Base-by-base conservation (phyloP, 2,113 vertebrate species). In the Cynocephalus volans region DNA sequence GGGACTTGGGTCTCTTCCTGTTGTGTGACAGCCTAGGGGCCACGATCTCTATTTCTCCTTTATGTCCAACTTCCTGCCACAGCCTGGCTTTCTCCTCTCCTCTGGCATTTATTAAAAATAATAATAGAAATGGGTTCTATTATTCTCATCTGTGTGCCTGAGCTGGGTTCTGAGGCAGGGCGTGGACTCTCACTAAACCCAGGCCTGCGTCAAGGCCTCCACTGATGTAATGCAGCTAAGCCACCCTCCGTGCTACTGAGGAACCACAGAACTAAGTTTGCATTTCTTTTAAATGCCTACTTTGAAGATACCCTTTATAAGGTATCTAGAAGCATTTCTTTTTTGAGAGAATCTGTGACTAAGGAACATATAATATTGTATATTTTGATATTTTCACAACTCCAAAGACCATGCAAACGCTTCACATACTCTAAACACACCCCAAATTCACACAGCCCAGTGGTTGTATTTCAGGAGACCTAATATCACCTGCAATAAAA, bases 281-380 rank as follows among this genome's bases (percentile, higher is more conserved):
- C 17, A 69, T 52, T 50, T 62, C 79, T 82, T 56, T 9, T 33
- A 60, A 62, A 52, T 95, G 48, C 36, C 94, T 73, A 48, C 45
- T 93, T 96, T 88, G 80, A 80, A 97, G 58, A 70, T 17, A 67
- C 15, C 19, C 52, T 87, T 93, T 89, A n/a, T 72, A 84, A 67
- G 33, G 52, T 26, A 65, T 90, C 75, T 72, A 88, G 84, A 82
- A 72, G 28, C 33, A 77, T 67, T 80, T 58, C 50, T 85, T 92
- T 87, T 69, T 67, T 83, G 79, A 88, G 60, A 96, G 36, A 84
- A 19, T 48, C 56, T 73, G 15, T 96, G 67, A 85, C 85, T 88
- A 77, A 73, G 36, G 28, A 85, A 95, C 72, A 81, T 56, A 76
- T 54, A 83, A 65, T 45, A 48, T 83, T 48, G 31, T 94, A 19